Percentiles rank a stretch among this genome's conserved stretches.
Conservation (phyloP, 1,140 invertebrate genomes). For the Microplitis demolitor region DNA sequence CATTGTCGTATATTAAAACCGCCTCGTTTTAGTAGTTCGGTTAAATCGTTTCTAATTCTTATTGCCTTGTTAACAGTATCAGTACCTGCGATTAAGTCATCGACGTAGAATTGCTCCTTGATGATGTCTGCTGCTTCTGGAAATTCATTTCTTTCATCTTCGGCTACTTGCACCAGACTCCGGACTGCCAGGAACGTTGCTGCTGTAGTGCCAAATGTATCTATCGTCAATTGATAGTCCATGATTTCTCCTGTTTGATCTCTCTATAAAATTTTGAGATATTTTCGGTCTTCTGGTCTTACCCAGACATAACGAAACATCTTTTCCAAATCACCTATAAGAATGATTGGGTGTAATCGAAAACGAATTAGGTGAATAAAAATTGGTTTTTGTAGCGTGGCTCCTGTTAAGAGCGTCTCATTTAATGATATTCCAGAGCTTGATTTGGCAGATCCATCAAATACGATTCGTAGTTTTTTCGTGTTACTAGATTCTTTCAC, state of each 20-base stretch:
- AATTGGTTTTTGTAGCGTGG: constrained; percentile 24
- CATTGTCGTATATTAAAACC: constrained; percentile 45
- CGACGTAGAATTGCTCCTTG: constrained; percentile 46
- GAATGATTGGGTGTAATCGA: constrained; percentile 27
- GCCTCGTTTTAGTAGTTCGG: constrained; percentile 38
- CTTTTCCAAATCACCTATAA: constrained; percentile 49
- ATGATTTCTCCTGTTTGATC: background rate
- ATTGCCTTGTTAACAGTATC: constrained; percentile 17
- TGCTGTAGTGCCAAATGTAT: constrained; percentile 29
- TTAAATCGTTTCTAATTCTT: constrained; percentile 28
- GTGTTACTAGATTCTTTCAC: constrained; percentile 33
- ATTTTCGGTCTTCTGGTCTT: constrained; percentile 35
- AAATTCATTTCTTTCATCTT: constrained; percentile 36
- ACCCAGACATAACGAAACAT: constrained; percentile 50
- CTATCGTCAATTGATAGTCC: constrained; percentile 28
- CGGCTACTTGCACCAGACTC: constrained; percentile 39
- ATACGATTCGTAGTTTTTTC: constrained; percentile 38
- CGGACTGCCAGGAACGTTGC: constrained; percentile 34
- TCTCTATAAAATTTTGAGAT: constrained; percentile 49
- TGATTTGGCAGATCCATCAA: constrained; percentile 38
- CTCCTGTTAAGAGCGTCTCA: background rate
- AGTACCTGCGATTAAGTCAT: constrained; percentile 40
- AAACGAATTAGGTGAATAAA: constrained; percentile 38
- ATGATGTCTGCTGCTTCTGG: constrained; percentile 40
- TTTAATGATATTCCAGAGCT: constrained; percentile 5